Evolutionary conservation across 2,797 vertebrate species (phyloP).

Genomic region (Malurus splendens): DNA sequence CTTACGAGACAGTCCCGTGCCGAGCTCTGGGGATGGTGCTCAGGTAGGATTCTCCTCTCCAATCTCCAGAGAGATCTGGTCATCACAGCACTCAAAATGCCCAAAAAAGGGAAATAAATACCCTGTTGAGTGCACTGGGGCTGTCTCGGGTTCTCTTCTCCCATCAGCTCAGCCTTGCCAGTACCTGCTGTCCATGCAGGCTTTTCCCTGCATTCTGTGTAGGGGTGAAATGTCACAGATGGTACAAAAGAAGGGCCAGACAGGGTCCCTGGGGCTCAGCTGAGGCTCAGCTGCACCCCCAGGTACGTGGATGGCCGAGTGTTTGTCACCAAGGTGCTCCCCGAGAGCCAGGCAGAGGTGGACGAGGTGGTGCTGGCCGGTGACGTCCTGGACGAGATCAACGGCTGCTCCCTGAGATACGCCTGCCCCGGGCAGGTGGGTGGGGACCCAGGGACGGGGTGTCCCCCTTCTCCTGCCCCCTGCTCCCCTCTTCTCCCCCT

Average conservation of each 20-base stretch:
- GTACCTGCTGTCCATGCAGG: neutral
- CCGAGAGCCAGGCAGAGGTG: conserved; percentile 73
- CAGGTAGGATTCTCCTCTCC: conserved; percentile 61
- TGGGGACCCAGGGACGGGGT: neutral
- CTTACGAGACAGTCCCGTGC: conserved; percentile 76
- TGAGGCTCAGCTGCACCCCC: neutral
- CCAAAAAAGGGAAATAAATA: neutral
- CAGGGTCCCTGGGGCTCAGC: neutral
- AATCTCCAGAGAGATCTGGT: neutral
- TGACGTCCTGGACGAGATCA: conserved; percentile 83
- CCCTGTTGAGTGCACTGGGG: rapidly evolving
- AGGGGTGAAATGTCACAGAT: neutral
- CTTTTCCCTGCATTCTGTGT: neutral
- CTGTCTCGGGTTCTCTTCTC: neutral
- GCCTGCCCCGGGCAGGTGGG: conserved; percentile 74
- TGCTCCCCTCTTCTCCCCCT: neutral
- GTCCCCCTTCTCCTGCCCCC: neutral
- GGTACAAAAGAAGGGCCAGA: neutral
- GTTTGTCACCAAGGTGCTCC: conserved; percentile 74
- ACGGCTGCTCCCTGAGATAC: conserved; percentile 76
- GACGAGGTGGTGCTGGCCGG: conserved; percentile 73
- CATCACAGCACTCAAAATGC: neutral
- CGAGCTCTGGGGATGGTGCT: conserved; percentile 73
- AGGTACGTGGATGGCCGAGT: conserved; percentile 77
- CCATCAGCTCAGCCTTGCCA: rapidly evolving